Percentiles rank a stretch among this genome's conserved stretches.
Evolutionary conservation across 2,888 invertebrate species (phyloP).

Genomic region (Magallana nippona): DNA sequence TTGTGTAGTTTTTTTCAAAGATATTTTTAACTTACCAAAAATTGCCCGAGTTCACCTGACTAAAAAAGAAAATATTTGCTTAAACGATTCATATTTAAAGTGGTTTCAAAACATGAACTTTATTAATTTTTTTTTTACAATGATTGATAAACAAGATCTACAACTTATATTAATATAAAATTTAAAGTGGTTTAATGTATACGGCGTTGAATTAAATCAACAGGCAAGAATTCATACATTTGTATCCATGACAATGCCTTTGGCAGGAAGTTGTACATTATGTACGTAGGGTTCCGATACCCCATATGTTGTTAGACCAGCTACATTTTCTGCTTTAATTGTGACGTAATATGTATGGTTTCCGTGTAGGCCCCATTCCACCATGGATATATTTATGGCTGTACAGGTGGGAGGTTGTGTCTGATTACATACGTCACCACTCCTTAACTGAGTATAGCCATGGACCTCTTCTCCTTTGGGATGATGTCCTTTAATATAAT

Average conservation of each 20-base stretch:
- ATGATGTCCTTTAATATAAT: conserved; percentile 37
- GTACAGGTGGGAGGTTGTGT: conserved; percentile 41
- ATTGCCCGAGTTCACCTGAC: neutral
- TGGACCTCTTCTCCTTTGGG: conserved; percentile 38
- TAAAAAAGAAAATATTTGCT: neutral
- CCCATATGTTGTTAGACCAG: conserved; percentile 49
- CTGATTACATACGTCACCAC: conserved; percentile 34
- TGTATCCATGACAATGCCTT: conserved; percentile 57
- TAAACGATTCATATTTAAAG: neutral
- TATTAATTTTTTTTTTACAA: no score
- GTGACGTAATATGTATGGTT: conserved; percentile 55
- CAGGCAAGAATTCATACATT: neutral
- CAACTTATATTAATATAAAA: no score
- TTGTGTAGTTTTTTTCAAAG: neutral
- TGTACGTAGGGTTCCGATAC: conserved; percentile 57
- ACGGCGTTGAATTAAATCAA: neutral
- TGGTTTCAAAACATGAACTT: no score
- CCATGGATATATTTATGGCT: conserved; percentile 36
- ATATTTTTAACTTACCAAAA: neutral
- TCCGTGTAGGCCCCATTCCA: conserved; percentile 56
- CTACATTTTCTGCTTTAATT: conserved; percentile 55
- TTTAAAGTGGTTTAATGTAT: neutral
- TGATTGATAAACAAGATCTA: no score
- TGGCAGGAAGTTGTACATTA: conserved; percentile 52
- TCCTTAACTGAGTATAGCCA: conserved; percentile 30